Evolutionary conservation across 2,797 vertebrate species (phyloP).

Genomic region (Scyliorhinus canicula): DNA sequence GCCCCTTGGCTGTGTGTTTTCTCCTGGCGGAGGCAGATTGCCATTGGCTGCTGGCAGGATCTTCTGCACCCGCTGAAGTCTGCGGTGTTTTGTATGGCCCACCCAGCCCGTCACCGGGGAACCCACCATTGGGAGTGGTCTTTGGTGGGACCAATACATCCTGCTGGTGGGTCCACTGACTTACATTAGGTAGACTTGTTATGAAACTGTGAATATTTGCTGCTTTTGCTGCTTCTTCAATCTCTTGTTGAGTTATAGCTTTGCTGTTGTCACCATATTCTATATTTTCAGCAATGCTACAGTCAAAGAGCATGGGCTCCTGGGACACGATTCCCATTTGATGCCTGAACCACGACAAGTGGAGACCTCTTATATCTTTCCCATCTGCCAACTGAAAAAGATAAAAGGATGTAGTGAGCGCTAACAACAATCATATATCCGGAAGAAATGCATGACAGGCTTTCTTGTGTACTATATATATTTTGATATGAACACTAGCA

Average conservation of each 20-base stretch:
- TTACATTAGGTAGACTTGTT: conserved; percentile 59
- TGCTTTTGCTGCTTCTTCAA: conserved; percentile 58
- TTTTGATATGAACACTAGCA: background rate
- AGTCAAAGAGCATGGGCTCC: conserved; percentile 64
- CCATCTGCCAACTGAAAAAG: conserved; percentile 59
- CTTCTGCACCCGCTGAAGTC: too few relatives aligned
- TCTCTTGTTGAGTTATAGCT: conserved; percentile 54
- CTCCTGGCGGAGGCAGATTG: too few relatives aligned
- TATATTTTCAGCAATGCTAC: conserved; percentile 65
- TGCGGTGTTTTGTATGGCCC: too few relatives aligned
- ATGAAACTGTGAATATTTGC: conserved; percentile 65
- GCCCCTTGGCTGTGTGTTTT: too few relatives aligned
- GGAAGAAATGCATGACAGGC: background rate
- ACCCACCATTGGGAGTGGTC: too few relatives aligned
- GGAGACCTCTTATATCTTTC: conserved; percentile 52
- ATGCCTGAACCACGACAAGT: conserved; percentile 58
- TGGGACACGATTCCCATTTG: conserved; percentile 63
- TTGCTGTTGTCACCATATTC: conserved; percentile 58
- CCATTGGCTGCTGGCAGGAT: too few relatives aligned
- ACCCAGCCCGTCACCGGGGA: too few relatives aligned
- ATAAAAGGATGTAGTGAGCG: conserved; percentile 34
- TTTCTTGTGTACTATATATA: background rate
- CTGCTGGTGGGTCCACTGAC: conserved; percentile 15
- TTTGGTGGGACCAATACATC: too few relatives aligned
- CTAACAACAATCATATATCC: background rate